A percentile compares a stretch with the other conserved stretches of the same genome.
Evolutionary conservation across 2,888 invertebrate species (phyloP).

Genomic region (Drosophila borborema): DNA sequence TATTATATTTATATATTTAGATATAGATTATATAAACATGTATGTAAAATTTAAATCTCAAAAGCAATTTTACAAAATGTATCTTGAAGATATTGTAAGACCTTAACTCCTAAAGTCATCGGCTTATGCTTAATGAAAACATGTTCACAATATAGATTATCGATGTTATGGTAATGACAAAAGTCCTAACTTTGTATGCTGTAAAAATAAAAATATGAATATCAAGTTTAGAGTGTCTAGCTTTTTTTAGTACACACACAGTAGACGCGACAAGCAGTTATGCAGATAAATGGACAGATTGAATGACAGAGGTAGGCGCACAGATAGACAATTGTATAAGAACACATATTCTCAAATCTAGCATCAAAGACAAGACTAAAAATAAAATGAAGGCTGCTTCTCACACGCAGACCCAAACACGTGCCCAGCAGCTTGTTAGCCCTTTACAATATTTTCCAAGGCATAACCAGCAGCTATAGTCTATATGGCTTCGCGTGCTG

Average conservation of each 20-base stretch:
- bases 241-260: too few relatives aligned
- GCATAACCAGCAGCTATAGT: not conserved
- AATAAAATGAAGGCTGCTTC: not conserved
- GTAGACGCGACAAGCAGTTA: not conserved
- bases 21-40: too few relatives aligned
- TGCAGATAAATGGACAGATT: not conserved
- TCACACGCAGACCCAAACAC: not conserved
- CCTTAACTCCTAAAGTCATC: not conserved
- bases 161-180: not conserved
- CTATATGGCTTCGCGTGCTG: constrained; percentile 15
- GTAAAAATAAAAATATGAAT: not conserved
- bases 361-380: not conserved
- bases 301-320: not conserved
- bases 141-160: not conserved
- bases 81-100: not conserved
- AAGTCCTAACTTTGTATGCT: not conserved
- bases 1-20: too few relatives aligned
- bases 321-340: not conserved
- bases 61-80: too few relatives aligned
- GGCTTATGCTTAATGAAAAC: not conserved
- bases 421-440: not conserved
- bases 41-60: too few relatives aligned
- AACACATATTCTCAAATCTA: not conserved
- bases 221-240: not conserved
- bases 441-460: not conserved